A percentile compares a stretch with the other conserved stretches of the same genome.
Evolutionary conservation across 2,888 invertebrate species (phyloP).

Genomic region (Ypsolopha sequella): DNA sequence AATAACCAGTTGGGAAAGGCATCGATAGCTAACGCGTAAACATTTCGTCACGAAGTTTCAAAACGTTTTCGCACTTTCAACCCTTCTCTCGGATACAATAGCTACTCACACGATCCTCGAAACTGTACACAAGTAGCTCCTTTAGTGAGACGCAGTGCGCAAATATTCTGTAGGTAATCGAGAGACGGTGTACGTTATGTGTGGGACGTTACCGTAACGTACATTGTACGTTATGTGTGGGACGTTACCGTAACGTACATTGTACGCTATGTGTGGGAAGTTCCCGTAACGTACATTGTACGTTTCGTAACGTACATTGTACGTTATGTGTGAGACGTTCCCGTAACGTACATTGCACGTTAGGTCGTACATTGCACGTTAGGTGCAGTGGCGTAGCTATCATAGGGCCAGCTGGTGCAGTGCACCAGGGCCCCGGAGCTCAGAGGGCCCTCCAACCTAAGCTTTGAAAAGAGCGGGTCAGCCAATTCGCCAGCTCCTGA

Average conservation of each 20-base stretch:
- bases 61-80: neutral
- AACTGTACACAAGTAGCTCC: slow-evolving; percentile 27
- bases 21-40: neutral
- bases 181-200: slow-evolving; percentile 30
- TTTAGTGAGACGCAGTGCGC: slow-evolving; percentile 19
- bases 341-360: too few species aligned
- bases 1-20: neutral
- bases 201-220: slow-evolving; percentile 4
- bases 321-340: too few species aligned
- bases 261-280: too few species aligned
- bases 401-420: too few species aligned
- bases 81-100: neutral
- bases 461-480: too few species aligned
- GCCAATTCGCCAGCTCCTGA: too few species aligned
- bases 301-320: neutral
- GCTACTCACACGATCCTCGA: neutral
- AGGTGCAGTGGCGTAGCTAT: too few species aligned
- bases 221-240: slow-evolving; percentile 8
- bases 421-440: too few species aligned
- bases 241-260: too few species aligned
- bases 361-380: too few species aligned
- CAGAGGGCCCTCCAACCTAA: too few species aligned
- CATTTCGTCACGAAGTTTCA: neutral
- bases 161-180: slow-evolving; percentile 15
- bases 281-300: too few species aligned